Base-by-base conservation (phyloP, 2,888 invertebrate genomes). In the Oxytorus armatus region DNA sequence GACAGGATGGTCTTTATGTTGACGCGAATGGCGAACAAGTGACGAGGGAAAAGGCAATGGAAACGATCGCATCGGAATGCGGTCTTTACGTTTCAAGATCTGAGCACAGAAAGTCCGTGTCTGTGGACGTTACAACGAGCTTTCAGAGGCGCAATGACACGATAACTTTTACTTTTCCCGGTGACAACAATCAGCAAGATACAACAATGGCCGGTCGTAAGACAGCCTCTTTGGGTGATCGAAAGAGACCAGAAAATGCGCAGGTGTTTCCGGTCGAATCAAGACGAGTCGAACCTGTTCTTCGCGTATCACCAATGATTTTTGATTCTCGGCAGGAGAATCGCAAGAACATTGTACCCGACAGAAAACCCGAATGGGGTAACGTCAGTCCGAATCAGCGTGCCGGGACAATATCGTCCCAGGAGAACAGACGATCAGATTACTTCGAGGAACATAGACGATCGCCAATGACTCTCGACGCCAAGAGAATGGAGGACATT, bases 371-470 rank as follows among this genome's bases (percentile, higher is more conserved):
- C 5, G 90, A 90, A 82, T 87, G 88, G 86, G 88, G 89, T 14
- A 90, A 87, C 69, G 82, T 91, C 10, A 91, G 89, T 76, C 90
- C 91, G 23, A 90, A 90, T 88, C 91, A 90, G 69, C 87, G 91
- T 69, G 79, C 84, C 0, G 80, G 83, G 5, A 57, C 65, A 25
- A 74, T 78, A 25, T 85, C 88, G 11, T 79, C 89, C 1, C 89
- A 89, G 82, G 91, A 91, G 79, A 89, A 89, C 59, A 85, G 91
- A 78, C 85, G 92, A 36, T 91, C 91, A 3, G 92, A 91, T 85
- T 91, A 91, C 75, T 91, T 91, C 63, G 92, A 92, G 21, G 92
- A 92, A 18, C 91, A 91, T 29, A 86, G 91, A 69, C 82, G 90
- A 16, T 91, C 91, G 0, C 91, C 92, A 4, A 88, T 92, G 89